Conservation (phyloP, 2,113 vertebrate genomes). For the Entosphenus tridentatus region DNA sequence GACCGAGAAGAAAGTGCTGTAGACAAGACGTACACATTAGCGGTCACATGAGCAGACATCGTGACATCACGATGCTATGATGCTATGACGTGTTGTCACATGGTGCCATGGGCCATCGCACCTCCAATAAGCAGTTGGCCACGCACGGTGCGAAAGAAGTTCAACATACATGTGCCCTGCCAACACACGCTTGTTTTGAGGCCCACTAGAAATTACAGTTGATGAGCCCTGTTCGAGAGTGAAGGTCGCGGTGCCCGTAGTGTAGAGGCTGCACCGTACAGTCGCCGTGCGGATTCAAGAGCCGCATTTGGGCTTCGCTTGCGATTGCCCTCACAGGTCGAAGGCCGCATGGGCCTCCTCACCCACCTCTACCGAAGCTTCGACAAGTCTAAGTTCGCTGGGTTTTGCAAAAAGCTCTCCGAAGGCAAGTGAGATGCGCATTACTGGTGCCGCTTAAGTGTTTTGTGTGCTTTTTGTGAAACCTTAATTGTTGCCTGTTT, state of each 20-base stretch:
- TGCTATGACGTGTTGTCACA: neutral
- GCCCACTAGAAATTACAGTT: no score
- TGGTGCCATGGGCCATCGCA: neutral
- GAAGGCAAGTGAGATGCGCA: constrained; percentile 28
- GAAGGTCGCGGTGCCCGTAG: neutral
- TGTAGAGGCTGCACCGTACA: neutral
- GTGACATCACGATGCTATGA: neutral
- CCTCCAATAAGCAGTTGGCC: neutral
- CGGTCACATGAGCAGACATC: no score
- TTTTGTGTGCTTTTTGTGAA: no score
- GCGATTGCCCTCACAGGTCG: constrained; percentile 24
- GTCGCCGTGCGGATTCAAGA: neutral
- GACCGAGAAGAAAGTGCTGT: no score
- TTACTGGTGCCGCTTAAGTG: no score
- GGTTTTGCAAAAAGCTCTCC: constrained; percentile 50
- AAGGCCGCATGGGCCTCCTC: constrained; percentile 46
- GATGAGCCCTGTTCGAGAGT: neutral
- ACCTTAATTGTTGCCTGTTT: no score
- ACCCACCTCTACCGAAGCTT: constrained; percentile 54
- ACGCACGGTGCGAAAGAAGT: no score
- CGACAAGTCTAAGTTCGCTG: constrained; percentile 57
- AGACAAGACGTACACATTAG: no score
- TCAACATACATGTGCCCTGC: no score
- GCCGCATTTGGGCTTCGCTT: neutral
- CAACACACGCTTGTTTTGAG: no score